Evolutionary conservation across 2,113 vertebrate species (phyloP), one percentile per base, ranked within the genome.

Genomic region (Cathartes aura): DNA sequence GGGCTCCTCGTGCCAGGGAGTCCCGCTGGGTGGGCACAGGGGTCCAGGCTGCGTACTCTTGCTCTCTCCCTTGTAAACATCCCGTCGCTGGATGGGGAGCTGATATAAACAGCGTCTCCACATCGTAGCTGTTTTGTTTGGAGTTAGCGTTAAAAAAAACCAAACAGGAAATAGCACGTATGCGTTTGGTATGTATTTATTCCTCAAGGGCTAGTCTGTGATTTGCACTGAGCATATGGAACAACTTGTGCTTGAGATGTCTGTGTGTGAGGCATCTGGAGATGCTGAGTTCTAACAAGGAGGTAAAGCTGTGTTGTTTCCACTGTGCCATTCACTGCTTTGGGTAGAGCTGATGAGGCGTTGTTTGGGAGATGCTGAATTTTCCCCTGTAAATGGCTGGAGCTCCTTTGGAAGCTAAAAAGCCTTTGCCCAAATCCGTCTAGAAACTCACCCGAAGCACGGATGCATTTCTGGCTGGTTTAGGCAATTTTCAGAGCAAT

Each of bases 11-110:
- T 47, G 32, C 15, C 66, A 73, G 15, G 52, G 72, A 48, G 52
- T 34, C 24, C 30, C 2, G 2, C 45, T 48, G 64, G 34, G 15
- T 45, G 42, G 32, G n/a, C 63, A 72, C 36, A 40, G 27, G 29
- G 10, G 34, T 71, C 29, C 40, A 30, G 42, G 36, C 67, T 73
- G 27, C 0, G 1, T 64, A 36, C 55, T 82, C 29, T 32, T 43
- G 14, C 29, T 70, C 45, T 36, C 17, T 67, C 6, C 18, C 2
- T 21, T 84, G 36, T 59, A 95, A 96, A 95, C 87, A 87, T 82
- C 85, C 78, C 0, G 1, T 52, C 0, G 0, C 48, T 79, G 30
- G 26, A 47, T 8, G 29, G n/a, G 43, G 50, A 94, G 50, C 42
- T 80, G 68, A 43, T n/a, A 50, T 62, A 92, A 96, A 89, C 76